Evolutionary conservation across 2,113 vertebrate species (phyloP).

Genomic region (Chunga burmeisteri): DNA sequence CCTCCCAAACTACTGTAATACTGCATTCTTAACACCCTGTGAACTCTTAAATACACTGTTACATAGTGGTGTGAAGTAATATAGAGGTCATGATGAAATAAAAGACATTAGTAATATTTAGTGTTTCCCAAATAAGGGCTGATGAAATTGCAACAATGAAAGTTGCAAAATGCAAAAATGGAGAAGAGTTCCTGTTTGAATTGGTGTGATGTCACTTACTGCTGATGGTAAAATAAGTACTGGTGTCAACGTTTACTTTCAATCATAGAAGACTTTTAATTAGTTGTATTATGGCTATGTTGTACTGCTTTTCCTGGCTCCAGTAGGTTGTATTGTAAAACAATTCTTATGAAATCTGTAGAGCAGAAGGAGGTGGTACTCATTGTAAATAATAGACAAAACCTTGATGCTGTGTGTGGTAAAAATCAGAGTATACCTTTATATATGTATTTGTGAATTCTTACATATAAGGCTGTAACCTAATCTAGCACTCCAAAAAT

Average conservation of each 20-base stretch:
- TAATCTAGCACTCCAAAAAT: not conserved
- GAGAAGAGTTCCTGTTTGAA: not conserved
- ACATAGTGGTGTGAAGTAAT: not conserved
- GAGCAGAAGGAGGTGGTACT: not conserved
- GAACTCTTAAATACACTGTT: not conserved
- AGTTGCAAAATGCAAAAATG: not conserved
- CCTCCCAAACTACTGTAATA: not conserved
- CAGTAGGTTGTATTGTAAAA: not conserved
- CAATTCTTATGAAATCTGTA: not conserved
- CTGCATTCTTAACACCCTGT: not conserved
- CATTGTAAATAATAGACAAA: not conserved
- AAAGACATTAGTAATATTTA: not conserved
- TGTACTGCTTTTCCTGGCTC: not conserved
- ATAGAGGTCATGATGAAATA: not conserved
- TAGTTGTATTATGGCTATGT: accelerated
- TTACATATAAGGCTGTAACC: not conserved
- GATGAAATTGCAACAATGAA: not conserved
- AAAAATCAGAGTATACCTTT: not conserved
- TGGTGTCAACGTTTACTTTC: not conserved
- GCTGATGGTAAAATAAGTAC: not conserved
- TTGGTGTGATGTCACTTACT: not conserved
- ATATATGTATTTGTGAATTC: not conserved
- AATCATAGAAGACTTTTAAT: not conserved
- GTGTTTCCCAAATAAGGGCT: not conserved
- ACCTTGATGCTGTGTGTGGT: not conserved